Conservation (phyloP, 2,797 vertebrate species). For the Rallus crepitans region DNA sequence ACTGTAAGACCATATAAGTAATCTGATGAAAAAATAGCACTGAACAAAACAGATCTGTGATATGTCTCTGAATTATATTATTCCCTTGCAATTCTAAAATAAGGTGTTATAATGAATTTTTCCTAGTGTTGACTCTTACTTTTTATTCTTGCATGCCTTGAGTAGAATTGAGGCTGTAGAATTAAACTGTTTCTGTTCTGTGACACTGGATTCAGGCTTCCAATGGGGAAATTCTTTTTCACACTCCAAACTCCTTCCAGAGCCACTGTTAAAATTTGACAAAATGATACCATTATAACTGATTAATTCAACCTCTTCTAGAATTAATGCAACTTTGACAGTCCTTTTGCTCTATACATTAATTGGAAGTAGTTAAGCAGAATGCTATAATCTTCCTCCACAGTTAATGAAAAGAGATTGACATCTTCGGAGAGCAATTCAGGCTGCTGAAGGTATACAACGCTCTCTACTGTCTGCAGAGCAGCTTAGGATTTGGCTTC, state of each 20-base stretch:
- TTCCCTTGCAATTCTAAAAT: background rate
- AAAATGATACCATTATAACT: conserved; percentile 33
- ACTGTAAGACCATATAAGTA: background rate
- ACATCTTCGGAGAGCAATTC: background rate
- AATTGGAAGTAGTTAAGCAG: background rate
- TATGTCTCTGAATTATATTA: background rate
- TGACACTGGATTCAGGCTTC: conserved; percentile 50
- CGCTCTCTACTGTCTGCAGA: background rate
- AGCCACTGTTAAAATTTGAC: conserved; percentile 72
- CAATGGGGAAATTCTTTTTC: conserved; percentile 66
- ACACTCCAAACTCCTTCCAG: conserved; percentile 77
- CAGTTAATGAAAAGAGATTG: background rate
- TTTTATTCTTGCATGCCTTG: conserved; percentile 73
- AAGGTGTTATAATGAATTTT: background rate
- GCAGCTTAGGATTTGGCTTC: background rate
- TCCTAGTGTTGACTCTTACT: conserved; percentile 62
- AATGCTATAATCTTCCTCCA: background rate
- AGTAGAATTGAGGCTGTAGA: conserved; percentile 75
- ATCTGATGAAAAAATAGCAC: background rate
- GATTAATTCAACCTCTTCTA: background rate
- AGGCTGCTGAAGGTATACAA: background rate
- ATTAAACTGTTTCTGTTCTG: conserved; percentile 60
- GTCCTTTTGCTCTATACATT: background rate
- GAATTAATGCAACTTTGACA: background rate
- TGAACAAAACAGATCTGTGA: background rate